These are phyloP conservation scores for Borostomias antarcticus DNA, from an alignment of 2,797 vertebrate genomes.

Conservation along the genomic window DNA sequence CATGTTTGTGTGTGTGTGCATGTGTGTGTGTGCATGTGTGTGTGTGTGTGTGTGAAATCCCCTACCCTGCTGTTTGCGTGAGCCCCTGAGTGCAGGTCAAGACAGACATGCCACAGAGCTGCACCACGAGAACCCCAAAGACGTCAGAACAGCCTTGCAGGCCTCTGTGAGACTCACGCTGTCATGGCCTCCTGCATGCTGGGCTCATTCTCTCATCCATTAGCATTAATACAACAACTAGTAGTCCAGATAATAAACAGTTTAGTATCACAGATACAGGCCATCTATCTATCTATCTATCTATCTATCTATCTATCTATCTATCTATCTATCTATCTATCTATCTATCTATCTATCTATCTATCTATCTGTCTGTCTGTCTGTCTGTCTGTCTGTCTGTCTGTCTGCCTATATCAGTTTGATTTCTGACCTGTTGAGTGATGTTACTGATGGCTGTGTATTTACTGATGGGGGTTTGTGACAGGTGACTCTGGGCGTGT, in stretches of 20 bases:
- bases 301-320: too few relatives aligned
- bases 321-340: too few relatives aligned
- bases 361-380: too few relatives aligned
- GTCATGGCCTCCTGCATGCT: conserved; percentile 43
- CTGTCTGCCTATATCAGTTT: too few relatives aligned
- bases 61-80: conserved; percentile 49
- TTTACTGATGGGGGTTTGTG: too few relatives aligned
- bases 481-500: conserved; percentile 87
- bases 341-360: too few relatives aligned
- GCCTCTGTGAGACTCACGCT: conserved; percentile 58
- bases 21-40: too few relatives aligned
- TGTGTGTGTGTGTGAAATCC: neutral
- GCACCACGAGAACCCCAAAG: conserved; percentile 72
- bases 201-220: conserved; percentile 49
- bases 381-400: too few relatives aligned
- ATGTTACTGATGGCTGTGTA: neutral
- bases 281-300: neutral
- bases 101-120: conserved; percentile 64
- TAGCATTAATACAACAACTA: neutral
- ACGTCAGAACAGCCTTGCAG: conserved; percentile 59
- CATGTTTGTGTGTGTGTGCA: conserved; percentile 12
- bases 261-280: neutral
- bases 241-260: too few relatives aligned
- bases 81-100: conserved; percentile 62
- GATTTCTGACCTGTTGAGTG: neutral